Evolutionary conservation across 2,113 vertebrate genomes (phyloP).

Genomic region (Prochilodus magdalenae): DNA sequence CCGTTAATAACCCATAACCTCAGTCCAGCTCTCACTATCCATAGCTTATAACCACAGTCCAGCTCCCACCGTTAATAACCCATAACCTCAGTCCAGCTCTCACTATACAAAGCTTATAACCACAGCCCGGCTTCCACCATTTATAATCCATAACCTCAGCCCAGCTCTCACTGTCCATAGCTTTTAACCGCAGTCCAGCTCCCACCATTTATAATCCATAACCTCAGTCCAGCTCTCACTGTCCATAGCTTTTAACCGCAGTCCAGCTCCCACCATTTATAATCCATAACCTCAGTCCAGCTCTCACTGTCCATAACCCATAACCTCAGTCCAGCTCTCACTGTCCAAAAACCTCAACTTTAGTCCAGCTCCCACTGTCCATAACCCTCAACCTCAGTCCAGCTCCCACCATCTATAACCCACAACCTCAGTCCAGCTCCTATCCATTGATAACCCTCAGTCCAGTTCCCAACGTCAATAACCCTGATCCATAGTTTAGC

Average conservation of each 20-base stretch:
- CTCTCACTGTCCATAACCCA: slow-evolving; percentile 29
- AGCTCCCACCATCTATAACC: too few species aligned
- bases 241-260: slow-evolving; percentile 8
- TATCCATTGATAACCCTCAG: too few species aligned
- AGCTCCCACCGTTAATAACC: too few species aligned
- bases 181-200: not conserved
- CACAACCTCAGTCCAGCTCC: too few species aligned
- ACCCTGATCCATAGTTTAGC: not conserved
- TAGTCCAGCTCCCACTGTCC: too few species aligned
- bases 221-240: slow-evolving; percentile 14
- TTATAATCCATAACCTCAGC: not conserved
- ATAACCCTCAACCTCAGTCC: too few species aligned
- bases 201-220: not conserved
- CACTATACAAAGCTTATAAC: too few species aligned
- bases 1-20: not conserved
- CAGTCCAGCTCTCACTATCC: too few species aligned
- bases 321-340: not conserved
- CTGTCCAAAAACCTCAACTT: too few species aligned
- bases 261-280: not conserved
- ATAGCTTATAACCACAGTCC: too few species aligned
- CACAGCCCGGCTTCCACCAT: not conserved
- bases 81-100: too few species aligned
- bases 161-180: slow-evolving; percentile 34
- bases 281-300: slow-evolving; percentile 5
- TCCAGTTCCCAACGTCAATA: not conserved